phyloP scores from a whole-genome alignment of 2,888 invertebrate genomes.

The Papilio demoleus region DNA sequence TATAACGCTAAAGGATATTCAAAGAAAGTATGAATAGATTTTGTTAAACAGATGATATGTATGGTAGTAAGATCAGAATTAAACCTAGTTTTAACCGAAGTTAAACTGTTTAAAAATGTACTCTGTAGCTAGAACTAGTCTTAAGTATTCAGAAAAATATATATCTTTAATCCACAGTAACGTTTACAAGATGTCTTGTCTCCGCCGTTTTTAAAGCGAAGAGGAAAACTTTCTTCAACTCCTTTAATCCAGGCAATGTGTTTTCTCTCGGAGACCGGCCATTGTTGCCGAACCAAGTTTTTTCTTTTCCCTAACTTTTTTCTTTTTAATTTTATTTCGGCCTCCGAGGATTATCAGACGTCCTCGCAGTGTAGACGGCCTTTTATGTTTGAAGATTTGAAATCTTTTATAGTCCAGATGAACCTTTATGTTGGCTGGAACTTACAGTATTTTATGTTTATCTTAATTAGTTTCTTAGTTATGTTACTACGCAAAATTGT shows the following conservation, averaged over 20 bases:
- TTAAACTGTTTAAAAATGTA: not conserved
- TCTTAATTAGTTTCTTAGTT: not conserved
- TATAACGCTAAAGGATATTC: no score
- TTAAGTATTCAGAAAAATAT: slow-evolving; percentile 12
- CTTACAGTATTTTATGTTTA: not conserved
- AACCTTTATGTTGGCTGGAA: slow-evolving; percentile 27
- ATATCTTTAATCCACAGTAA: slow-evolving; percentile 40
- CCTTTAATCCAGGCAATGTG: slow-evolving; percentile 76
- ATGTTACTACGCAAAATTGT: no score
- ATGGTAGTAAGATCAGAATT: no score
- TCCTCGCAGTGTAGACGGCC: slow-evolving; percentile 43
- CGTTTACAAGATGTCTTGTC: slow-evolving; percentile 50
- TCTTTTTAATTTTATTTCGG: slow-evolving; percentile 77
- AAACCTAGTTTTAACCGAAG: not conserved
- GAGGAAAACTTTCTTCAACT: slow-evolving; percentile 58
- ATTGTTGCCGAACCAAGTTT: slow-evolving; percentile 69
- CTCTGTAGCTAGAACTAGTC: not conserved
- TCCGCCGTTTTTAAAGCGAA: slow-evolving; percentile 50
- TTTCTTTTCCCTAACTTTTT: slow-evolving; percentile 62
- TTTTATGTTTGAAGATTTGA: slow-evolving; percentile 51
- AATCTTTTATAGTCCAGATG: slow-evolving; percentile 49
- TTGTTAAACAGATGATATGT: no score
- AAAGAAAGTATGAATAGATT: no score
- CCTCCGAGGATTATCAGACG: slow-evolving; percentile 58
- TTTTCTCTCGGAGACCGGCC: slow-evolving; percentile 74